Percentiles rank a stretch among this genome's conserved stretches.
These are phyloP conservation scores for Xerus rutilus DNA, from an alignment of 2,797 vertebrate genomes.

Conservation along the genomic window DNA sequence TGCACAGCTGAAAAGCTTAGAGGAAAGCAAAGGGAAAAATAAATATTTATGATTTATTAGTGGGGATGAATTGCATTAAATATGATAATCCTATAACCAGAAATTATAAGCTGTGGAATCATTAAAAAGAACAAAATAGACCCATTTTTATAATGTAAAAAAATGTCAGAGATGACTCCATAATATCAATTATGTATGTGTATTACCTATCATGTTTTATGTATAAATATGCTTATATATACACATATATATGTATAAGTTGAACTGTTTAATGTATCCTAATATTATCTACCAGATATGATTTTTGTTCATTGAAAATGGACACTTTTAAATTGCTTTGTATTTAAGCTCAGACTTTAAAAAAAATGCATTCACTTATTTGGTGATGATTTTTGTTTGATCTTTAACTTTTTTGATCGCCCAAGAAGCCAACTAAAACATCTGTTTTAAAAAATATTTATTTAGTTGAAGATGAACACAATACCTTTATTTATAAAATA, in stretches of 20 bases:
- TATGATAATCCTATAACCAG: background rate
- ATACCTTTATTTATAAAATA: too few species aligned
- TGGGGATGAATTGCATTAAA: background rate
- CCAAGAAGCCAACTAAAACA: background rate
- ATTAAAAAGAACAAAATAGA: background rate
- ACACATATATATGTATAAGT: background rate
- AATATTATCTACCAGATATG: background rate
- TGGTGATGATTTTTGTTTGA: slow-evolving; percentile 24
- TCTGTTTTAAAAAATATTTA: background rate
- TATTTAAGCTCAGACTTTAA: background rate
- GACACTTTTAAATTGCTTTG: background rate
- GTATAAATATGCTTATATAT: too few species aligned
- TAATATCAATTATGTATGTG: background rate
- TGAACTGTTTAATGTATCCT: background rate
- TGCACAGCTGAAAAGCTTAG: background rate
- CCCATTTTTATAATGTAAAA: background rate
- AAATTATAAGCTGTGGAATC: background rate
- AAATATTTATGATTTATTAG: background rate
- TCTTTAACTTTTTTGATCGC: slow-evolving; percentile 15
- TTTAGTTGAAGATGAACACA: too few species aligned
- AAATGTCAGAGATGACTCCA: background rate
- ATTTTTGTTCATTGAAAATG: background rate
- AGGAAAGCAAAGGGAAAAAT: background rate
- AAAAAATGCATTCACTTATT: background rate
- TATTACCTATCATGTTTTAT: too few species aligned